Base-by-base conservation (phyloP, 2,888 invertebrate species). In the Horisme vitalbata region DNA sequence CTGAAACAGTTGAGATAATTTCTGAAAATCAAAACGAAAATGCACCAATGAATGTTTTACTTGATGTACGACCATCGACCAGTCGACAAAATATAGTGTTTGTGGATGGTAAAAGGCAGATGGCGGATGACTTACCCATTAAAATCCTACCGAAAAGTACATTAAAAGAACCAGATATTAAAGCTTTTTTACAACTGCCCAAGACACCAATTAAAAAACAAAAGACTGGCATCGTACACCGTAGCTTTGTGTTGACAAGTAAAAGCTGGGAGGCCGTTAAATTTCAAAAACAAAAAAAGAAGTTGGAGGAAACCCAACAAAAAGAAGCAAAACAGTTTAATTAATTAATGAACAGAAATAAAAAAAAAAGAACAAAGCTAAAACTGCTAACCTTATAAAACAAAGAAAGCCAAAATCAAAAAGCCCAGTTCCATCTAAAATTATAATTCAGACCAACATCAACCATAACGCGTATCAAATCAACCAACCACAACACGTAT, bases 271-370 rank as follows among this genome's bases (percentile, higher is more conserved):
- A 51, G 53, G 56, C 45, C 45, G 56, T 51, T 54, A 53, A 57
- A 51, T 37, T 57, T 47, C 24, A 54, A 57, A 54, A 57, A 53
- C 50, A 57, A 51, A 53, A 56, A 56, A 53, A 55, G 47, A 53
- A 47, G 50, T 45, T 53, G 44, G 53, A 56, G 50, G 50, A 56
- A 38, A 52, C 52, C 45, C 48, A 23, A 23, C 8, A 23, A 23
- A 23, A n/a, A 23, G 23, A 23, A 23, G 23, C 6, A 23, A 23
- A 23, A 23, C 8, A n/a, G n/a, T n/a, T n/a, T n/a, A n/a, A n/a
- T n/a, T 23, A 23, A 23, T 23, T 23, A 23, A 23, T 23, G 23
- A 23, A 23, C 23, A 23, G 23, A 23, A 23, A 23, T 23, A 4
- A 23, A 23, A 4, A 23, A 23, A 23, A 23, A 23, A 23, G 23